Evolutionary conservation across 30 jellyfish, hydroid and myxozoan species (phyloP).

Genomic region (Calvadosia cruxmelitensis): DNA sequence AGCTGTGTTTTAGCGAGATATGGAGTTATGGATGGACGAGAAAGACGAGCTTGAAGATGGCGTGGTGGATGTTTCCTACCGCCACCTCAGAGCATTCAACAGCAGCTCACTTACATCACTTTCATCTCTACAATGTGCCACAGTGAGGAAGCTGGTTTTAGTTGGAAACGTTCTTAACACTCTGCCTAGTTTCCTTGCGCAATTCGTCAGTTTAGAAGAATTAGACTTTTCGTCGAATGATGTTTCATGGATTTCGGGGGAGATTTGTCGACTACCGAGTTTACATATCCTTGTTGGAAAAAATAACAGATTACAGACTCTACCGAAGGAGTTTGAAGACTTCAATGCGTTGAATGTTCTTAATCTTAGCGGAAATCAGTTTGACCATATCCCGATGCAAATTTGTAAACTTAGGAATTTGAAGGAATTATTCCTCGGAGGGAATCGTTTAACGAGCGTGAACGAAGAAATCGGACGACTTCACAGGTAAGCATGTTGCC

Average conservation of each 20-base stretch:
- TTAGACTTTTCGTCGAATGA: slow-evolving; percentile 77
- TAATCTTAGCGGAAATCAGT: slow-evolving; percentile 79
- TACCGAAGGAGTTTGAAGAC: slow-evolving; percentile 73
- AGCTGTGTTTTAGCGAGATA: no score
- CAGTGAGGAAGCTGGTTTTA: slow-evolving; percentile 35
- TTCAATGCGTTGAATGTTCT: slow-evolving; percentile 35
- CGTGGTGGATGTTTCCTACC: not conserved
- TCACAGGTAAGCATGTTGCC: slow-evolving; percentile 67
- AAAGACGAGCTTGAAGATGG: not conserved
- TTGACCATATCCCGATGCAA: slow-evolving; percentile 53
- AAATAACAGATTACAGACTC: slow-evolving; percentile 48
- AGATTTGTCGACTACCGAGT: slow-evolving; percentile 35
- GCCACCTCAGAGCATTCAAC: slow-evolving; percentile 2
- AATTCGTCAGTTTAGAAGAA: slow-evolving; percentile 52
- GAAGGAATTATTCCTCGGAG: slow-evolving; percentile 88
- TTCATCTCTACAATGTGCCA: not conserved
- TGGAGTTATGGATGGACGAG: not conserved
- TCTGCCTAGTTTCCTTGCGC: slow-evolving; percentile 56
- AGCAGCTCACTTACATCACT: not conserved
- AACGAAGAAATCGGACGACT: slow-evolving; percentile 47
- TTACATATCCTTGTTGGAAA: slow-evolving; percentile 51
- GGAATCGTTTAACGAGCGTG: slow-evolving; percentile 42
- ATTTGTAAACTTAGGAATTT: slow-evolving; percentile 28
- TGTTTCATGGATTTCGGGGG: slow-evolving; percentile 93
- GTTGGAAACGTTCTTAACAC: slow-evolving; percentile 56